Evolutionary conservation across 2,888 invertebrate genomes (phyloP).

Genomic region (Acleris laterana): DNA sequence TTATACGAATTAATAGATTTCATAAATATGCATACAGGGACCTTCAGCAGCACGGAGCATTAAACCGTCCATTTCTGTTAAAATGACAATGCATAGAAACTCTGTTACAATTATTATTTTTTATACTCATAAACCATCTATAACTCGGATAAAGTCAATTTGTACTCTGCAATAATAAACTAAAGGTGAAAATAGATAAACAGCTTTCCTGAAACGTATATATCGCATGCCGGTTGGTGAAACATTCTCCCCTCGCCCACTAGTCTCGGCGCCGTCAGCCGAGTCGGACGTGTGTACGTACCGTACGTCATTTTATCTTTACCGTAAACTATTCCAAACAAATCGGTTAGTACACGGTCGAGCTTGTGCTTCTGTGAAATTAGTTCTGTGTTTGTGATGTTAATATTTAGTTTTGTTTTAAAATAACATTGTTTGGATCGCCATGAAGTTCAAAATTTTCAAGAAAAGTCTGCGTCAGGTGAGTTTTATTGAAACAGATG

Average conservation of each 20-base stretch:
- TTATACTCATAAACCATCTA: background rate
- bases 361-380: conserved; percentile 47
- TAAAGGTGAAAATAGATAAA: conserved; percentile 32
- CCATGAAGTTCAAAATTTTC: conserved; percentile 78
- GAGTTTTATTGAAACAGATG: conserved; percentile 53
- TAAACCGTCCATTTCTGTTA: no score
- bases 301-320: background rate
- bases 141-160: conserved; percentile 13
- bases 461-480: conserved; percentile 74
- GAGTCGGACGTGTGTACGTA: conserved; percentile 3
- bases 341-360: conserved; percentile 11
- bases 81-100: no score
- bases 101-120: no score
- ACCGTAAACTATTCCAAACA: conserved; percentile 10
- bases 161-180: conserved; percentile 24
- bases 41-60: no score
- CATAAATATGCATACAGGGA: no score
- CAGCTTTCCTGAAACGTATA: conserved; percentile 37
- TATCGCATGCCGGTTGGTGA: conserved; percentile 4
- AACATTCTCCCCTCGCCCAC: conserved; percentile 22
- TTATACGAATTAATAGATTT: no score
- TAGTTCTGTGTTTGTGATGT: conserved; percentile 46
- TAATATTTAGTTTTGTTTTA: conserved; percentile 9
- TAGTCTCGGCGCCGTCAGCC: conserved; percentile 12
- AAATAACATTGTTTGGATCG: conserved; percentile 33